Base-by-base conservation (phyloP, 53 echinoderm and acorn worm genomes). In the Astropecten irregularis region DNA sequence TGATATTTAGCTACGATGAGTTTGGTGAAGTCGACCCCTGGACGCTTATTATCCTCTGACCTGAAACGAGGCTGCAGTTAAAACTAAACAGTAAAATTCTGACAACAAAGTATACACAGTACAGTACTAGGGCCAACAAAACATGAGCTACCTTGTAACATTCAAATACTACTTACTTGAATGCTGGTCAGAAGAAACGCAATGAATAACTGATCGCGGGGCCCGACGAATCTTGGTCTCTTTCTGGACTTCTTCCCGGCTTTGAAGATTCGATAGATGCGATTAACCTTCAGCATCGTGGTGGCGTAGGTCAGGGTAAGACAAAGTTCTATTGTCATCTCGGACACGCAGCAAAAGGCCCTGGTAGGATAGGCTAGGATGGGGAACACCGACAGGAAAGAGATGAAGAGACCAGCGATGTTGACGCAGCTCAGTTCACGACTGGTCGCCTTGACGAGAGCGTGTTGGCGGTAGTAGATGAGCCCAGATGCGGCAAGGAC, bases 261-360 rank as follows among this genome's bases (percentile, higher is more conserved):
- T 15, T 59, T 49, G 40, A 92, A 92, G 73, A 91, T 91, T n/a
- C 91, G 74, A 42, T 84, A 91, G 32, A 92, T 92, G 36, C 92
- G 70, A 60, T 56, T 63, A 13, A 79, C 87, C 33, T 87, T 87
- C 55, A 79, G 67, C 47, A 59, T 34, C 32, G 87, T 81, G 16
- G 87, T 81, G 39, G 68, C 67, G 59, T 68, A 87, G 42, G 56
- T 87, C 14, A 87, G 82, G 3, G 59, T 81, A n/a, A 81, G 48
- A 40, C 68, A 81, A 8, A 81, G 39, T 4, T 58, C 58, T 16
- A 79, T 68, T 40, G 56, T 2, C 21, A 33, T 46, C 34, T 76
- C 76, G 20, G 65, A 49, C 37, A 76, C 3, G 33, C 16, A 56
- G 52, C 92, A 92, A 26, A 82, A 66, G 20, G 27, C 61, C 21